Evolutionary conservation across 1,140 invertebrate genomes (phyloP), one percentile per base, ranked within the genome.

Genomic region (Drosophila takahashii): DNA sequence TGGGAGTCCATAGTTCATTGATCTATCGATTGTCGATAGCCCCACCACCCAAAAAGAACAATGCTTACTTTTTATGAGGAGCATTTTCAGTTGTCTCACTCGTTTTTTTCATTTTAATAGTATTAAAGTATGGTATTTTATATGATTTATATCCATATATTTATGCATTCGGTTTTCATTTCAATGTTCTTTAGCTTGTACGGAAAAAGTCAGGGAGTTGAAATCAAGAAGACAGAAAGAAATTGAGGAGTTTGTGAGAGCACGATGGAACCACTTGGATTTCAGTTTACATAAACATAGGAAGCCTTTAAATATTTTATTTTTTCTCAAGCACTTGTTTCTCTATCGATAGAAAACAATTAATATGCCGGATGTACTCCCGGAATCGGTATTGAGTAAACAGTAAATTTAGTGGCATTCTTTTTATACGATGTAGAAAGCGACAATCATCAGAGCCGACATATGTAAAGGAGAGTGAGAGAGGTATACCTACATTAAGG

Each of bases 101-200:
- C 85, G 45, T 15, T 59, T 87, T 87, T 78, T 87, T 84, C 80
- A 90, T 89, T 89, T 90, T 73, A 89, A 89, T 89, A 90, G 84
- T 90, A 89, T 89, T 89, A 89, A 89, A 89, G 84, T 89, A 89
- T 89, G 79, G 84, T 89, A 80, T 89, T 89, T 84, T 90, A 89
- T 89, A 77, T 90, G 60, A 54, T 69, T 81, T 86, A 76, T 76
- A 77, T 73, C 70, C 62, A 60, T 78, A 85, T 74, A 81, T 74
- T 83, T 80, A 86, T 81, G 81, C 81, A 69, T 77, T 85, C 81
- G 71, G 39, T 64, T 51, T 71, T 69, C 26, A 53, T 70, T 61
- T 64, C 16, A 72, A 29, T 26, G 64, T 75, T 58, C 50, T 56
- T 29, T 67, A 70, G 81, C 77, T 80, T 86, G 54, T 79, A 66